Evolutionary conservation across 2,113 vertebrate species (phyloP).

Genomic region (Eublepharis macularius): DNA sequence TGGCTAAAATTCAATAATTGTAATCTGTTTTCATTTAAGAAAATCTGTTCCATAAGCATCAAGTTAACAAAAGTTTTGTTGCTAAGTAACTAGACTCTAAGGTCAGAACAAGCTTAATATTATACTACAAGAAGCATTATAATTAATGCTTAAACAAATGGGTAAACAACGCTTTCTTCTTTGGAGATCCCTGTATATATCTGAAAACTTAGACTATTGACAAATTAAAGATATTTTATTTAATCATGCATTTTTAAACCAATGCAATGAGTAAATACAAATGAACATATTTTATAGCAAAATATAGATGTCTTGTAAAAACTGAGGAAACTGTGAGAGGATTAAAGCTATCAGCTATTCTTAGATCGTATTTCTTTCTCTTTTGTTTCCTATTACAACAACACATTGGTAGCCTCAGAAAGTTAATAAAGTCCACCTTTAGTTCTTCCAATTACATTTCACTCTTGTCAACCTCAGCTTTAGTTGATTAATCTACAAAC

Average conservation of each 20-base stretch:
- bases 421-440: background rate
- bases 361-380: background rate
- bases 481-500: background rate
- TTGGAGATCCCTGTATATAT: conserved; percentile 16
- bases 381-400: background rate
- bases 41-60: background rate
- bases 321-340: background rate
- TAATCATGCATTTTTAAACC: background rate
- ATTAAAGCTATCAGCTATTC: background rate
- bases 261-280: background rate
- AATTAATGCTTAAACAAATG: conserved; percentile 3
- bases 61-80: conserved; percentile 15
- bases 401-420: background rate
- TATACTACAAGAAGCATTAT: background rate
- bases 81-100: conserved; percentile 42
- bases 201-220: background rate
- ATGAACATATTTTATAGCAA: background rate
- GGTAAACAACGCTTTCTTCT: conserved; percentile 11
- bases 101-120: conserved; percentile 34
- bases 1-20: background rate
- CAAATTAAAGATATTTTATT: background rate
- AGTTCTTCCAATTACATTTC: background rate
- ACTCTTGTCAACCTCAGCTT: background rate
- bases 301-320: background rate
- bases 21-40: background rate